A percentile compares a stretch with the other conserved stretches of the same genome.
phyloP scores from a whole-genome alignment of 2,888 invertebrate species.

The Idaea dimidiata region DNA sequence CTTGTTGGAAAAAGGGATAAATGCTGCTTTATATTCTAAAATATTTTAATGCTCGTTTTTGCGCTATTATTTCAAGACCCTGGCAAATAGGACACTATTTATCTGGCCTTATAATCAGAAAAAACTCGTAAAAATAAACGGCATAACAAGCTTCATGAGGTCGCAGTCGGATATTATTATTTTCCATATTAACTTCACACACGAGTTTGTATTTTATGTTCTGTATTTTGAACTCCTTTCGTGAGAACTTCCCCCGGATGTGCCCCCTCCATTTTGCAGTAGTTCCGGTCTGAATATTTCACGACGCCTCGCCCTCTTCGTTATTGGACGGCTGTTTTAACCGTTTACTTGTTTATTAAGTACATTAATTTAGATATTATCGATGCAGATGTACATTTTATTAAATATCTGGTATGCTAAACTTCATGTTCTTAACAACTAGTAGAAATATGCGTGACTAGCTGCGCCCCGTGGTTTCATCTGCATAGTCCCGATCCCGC shows the following conservation, averaged over 20 bases:
- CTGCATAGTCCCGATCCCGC: no score
- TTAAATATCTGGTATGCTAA: neutral
- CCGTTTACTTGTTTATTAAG: constrained; percentile 17
- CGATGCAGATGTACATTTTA: neutral
- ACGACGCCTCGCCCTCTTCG: constrained; percentile 17
- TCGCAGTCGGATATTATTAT: neutral
- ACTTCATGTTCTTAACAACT: neutral
- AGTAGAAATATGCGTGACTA: no score
- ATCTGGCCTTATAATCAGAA: neutral
- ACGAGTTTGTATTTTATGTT: neutral
- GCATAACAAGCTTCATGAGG: neutral
- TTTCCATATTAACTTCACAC: neutral
- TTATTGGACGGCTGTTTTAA: constrained; percentile 3
- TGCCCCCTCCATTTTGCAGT: constrained; percentile 12
- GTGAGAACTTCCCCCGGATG: constrained; percentile 21
- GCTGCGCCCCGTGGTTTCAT: no score
- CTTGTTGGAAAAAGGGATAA: neutral
- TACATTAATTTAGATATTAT: no score
- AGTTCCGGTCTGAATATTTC: constrained; percentile 34
- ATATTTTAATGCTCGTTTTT: neutral
- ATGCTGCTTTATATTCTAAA: neutral
- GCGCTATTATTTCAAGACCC: neutral
- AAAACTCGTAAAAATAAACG: neutral
- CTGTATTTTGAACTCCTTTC: constrained; percentile 13
- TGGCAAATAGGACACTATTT: neutral